Evolutionary conservation across 2,888 invertebrate species (phyloP), one percentile per base, ranked within the genome.

Genomic region (Tromatobia lineatoria): DNA sequence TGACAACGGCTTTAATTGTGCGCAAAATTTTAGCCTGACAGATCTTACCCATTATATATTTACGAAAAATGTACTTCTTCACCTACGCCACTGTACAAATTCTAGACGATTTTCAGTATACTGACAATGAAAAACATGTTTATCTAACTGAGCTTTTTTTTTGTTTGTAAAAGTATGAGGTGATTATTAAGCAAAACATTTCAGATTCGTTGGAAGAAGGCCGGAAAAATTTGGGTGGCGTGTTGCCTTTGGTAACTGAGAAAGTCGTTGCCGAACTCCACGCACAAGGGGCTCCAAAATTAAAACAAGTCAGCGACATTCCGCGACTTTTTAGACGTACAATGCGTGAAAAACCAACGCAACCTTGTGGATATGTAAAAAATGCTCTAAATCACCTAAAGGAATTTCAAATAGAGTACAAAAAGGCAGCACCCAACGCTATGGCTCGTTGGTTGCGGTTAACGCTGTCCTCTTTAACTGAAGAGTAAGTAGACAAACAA

Each of bases 271-370:
- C 92, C 15, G 94, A 94, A 89, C 90, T 95, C 6, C 90, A 94
- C 69, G 88, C 89, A 11, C 94, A 94, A 80, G 94, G 96, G 90
- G 94, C 95, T 71, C 93, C 94, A 29, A 96, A 96, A 88, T 94
- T 98, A 88, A 96, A 96, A 86, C 97, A 97, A 95, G 98, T 99
- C 4, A 97, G 96, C 88, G 98, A 99, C 92, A 98, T 99, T 93
- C 99, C 99, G 2, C 95, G 99, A 85, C 94, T 99, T 78, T 99
- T 98, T 93, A 95, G 99, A 76, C 96, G 98, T 93, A 99, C 99
- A 0, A 99, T 99, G 93, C 95, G 98, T 85, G 98, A 97, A 88
- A 95, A 97, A 34, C 98, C 99, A 0, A 96, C 96, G 0, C 97
- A 97, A 89, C 96, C 97, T 47, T 98, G 98, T 86, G 93, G 95